Evolutionary conservation across 1,140 invertebrate genomes (phyloP).

Genomic region (Dendrolimus kikuchii): DNA sequence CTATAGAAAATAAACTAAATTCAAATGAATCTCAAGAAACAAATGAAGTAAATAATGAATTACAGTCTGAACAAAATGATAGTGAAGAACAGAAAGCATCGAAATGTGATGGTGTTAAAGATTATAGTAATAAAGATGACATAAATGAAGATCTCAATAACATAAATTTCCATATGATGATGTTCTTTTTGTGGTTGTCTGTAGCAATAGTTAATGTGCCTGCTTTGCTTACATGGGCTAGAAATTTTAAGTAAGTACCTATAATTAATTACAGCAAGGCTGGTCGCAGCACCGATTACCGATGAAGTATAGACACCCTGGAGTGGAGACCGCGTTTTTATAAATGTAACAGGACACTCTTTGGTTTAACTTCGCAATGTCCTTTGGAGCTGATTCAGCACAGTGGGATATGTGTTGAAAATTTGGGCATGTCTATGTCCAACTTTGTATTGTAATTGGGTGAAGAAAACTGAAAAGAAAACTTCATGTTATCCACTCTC

Average conservation of each 20-base stretch:
- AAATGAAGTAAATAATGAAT: conserved; percentile 8
- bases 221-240: conserved; percentile 74
- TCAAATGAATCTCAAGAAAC: conserved; percentile 14
- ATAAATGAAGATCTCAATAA: conserved; percentile 53
- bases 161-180: conserved; percentile 75
- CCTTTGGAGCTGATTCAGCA: too few species aligned
- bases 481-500: too few species aligned
- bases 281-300: too few species aligned
- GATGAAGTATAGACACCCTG: too few species aligned
- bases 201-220: conserved; percentile 73
- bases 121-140: conserved; percentile 14
- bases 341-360: not conserved
- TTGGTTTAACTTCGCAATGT: not conserved
- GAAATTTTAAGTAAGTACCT: conserved; percentile 74
- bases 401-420: too few species aligned
- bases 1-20: too few species aligned
- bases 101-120: conserved; percentile 14
- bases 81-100: conserved; percentile 10
- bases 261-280: too few species aligned
- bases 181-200: conserved; percentile 74
- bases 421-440: too few species aligned
- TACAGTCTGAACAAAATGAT: conserved; percentile 6
- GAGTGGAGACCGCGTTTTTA: too few species aligned
- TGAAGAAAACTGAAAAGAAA: too few species aligned
- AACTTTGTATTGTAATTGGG: too few species aligned